phyloP scores from a whole-genome alignment of 2,797 vertebrate genomes.

The Oreortyx pictus region DNA sequence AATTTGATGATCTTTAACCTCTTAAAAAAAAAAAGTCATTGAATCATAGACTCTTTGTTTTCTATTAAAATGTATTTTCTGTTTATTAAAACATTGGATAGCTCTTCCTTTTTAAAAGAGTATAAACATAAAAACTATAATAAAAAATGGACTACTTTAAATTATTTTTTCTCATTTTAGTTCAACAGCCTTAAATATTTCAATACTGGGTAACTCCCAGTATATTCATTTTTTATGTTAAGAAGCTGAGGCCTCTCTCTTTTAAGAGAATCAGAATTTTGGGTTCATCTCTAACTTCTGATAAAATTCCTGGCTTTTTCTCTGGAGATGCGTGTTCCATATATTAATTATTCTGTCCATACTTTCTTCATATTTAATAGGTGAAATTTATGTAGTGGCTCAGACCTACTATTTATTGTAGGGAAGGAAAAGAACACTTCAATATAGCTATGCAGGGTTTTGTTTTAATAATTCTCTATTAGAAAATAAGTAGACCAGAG shows the following conservation, averaged over 20 bases:
- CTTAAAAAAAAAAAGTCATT: background rate
- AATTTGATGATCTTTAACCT: background rate
- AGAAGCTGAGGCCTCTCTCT: background rate
- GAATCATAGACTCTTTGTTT: constrained; percentile 19
- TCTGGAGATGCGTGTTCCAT: background rate
- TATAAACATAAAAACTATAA: background rate
- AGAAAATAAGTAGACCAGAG: background rate
- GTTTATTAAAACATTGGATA: constrained; percentile 12
- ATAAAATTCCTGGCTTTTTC: background rate
- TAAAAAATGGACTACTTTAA: constrained; percentile 19
- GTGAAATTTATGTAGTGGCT: background rate
- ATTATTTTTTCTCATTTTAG: background rate
- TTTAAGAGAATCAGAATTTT: constrained; percentile 13
- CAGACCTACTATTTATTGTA: background rate
- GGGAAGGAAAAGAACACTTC: background rate
- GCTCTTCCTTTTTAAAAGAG: background rate
- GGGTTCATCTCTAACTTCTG: constrained; percentile 1
- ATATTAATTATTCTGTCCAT: background rate
- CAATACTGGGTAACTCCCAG: constrained; percentile 15
- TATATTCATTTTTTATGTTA: constrained; percentile 52
- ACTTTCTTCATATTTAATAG: background rate
- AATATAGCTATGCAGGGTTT: background rate
- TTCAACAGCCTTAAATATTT: constrained; percentile 57
- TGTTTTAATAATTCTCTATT: background rate
- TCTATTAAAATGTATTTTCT: constrained; percentile 3